phyloP scores from a whole-genome alignment of 2,113 vertebrate species.

The Aviceda subcristata region DNA sequence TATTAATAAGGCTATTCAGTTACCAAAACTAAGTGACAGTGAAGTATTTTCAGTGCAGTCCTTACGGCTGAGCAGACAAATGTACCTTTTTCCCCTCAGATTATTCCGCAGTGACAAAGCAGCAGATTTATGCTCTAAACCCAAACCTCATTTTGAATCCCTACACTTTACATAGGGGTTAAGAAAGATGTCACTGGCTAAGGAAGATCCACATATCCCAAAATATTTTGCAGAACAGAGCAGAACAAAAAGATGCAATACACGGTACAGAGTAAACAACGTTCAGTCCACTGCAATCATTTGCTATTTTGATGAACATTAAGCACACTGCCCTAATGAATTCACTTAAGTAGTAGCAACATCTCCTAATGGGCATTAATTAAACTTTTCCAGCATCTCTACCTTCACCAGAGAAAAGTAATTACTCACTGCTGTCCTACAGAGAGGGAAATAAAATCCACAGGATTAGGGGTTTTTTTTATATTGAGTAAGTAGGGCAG shows the following conservation, averaged over 20 bases:
- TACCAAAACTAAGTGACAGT: background rate
- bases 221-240: background rate
- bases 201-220: background rate
- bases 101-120: background rate
- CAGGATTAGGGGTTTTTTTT: conserved; percentile 34
- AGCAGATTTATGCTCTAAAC: background rate
- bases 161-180: background rate
- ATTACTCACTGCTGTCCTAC: conserved; percentile 51
- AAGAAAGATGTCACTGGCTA: background rate
- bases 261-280: accelerated
- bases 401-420: conserved; percentile 55
- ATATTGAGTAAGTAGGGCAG: conserved; percentile 36
- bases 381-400: conserved; percentile 38
- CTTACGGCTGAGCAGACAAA: background rate
- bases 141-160: background rate
- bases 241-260: background rate
- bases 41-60: background rate
- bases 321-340: background rate
- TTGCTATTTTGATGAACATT: background rate
- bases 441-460: conserved; percentile 50
- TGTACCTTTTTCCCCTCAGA: background rate
- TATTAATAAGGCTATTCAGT: background rate
- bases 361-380: conserved; percentile 52
- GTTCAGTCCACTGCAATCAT: background rate
- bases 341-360: background rate